Conservation (phyloP, 1,140 invertebrate genomes). For the Drosophila malerkotliana region DNA sequence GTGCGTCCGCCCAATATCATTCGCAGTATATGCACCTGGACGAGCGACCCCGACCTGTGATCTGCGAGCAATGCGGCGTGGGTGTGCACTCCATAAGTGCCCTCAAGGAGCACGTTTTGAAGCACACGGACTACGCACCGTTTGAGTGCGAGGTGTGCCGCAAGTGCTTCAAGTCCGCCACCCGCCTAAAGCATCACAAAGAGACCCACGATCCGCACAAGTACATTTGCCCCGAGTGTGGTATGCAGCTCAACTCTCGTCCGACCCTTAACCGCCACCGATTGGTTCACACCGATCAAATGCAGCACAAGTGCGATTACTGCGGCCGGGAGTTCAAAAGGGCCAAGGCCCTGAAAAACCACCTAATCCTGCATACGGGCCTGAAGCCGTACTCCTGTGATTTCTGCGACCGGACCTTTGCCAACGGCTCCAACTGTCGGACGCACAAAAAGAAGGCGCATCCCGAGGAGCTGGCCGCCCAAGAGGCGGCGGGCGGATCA, state of each 20-base stretch:
- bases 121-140: conserved; percentile 84
- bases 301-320: conserved; percentile 84
- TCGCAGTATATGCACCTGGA: conserved; percentile 84
- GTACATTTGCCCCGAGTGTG: conserved; percentile 84
- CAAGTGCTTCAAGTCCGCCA: conserved; percentile 82
- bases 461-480: conserved; percentile 83
- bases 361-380: conserved; percentile 84
- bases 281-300: conserved; percentile 84
- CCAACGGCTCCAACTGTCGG: conserved; percentile 85
- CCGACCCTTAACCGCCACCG: conserved; percentile 84
- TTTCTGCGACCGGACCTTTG: conserved; percentile 84
- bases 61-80: conserved; percentile 84
- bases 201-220: conserved; percentile 84
- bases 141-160: conserved; percentile 84
- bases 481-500: conserved; percentile 76
- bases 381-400: conserved; percentile 84
- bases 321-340: conserved; percentile 79
- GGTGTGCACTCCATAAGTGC: conserved; percentile 84
- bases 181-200: conserved; percentile 71
- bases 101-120: conserved; percentile 84
- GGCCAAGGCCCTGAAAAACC: conserved; percentile 83
- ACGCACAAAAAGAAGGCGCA: conserved; percentile 84
- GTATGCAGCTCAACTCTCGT: conserved; percentile 84
- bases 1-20: conserved; percentile 74
- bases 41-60: conserved; percentile 82